Evolutionary conservation across 2,888 invertebrate species (phyloP), one percentile per base, ranked within the genome.

Genomic region (Sarcophaga carnaria): DNA sequence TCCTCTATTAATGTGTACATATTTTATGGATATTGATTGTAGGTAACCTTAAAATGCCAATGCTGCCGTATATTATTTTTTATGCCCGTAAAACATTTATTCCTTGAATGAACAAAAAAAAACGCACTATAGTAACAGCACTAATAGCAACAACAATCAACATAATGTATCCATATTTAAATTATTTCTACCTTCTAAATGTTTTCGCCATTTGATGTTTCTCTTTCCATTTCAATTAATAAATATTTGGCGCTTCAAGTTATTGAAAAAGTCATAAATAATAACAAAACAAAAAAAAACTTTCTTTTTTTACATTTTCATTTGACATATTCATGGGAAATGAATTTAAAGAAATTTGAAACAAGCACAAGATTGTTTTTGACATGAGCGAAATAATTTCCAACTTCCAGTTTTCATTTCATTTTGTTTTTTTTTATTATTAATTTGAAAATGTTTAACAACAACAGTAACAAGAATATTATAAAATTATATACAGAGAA

Each of bases 231-330:
- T 83, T 83, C 77, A 83, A 86, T 86, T 86, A 86, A 86, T 80
- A 83, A 86, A 83, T 75, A 78, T 78, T 80, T 78, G 74, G 45
- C 78, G 8, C 64, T 77, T 45, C 72, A 83, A 80, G 77, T 83
- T 77, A 83, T 86, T 86, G 80, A 81, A 86, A 83, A 83, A 81
- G 69, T 81, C 86, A 86, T 86, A 86, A 86, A 86, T 86, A 86
- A 86, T 83, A 77, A 83, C 17, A 83, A 83, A 77, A 80, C 54
- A 72, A 66, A 62, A 62, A 14, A 20, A 62, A 49, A 49, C 62
- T 25, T 70, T 20, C 47, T 60, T 66, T 17, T 17, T 54, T 17
- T 77, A 10, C 17, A 11, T 37, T 54, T 71, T 27, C 17, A 12
- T 49, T 49, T 12, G 17, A 67, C 3, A 63, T 64, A 69, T 54